phyloP scores from a whole-genome alignment of 2,888 invertebrate genomes.

The Salticus scenicus region DNA sequence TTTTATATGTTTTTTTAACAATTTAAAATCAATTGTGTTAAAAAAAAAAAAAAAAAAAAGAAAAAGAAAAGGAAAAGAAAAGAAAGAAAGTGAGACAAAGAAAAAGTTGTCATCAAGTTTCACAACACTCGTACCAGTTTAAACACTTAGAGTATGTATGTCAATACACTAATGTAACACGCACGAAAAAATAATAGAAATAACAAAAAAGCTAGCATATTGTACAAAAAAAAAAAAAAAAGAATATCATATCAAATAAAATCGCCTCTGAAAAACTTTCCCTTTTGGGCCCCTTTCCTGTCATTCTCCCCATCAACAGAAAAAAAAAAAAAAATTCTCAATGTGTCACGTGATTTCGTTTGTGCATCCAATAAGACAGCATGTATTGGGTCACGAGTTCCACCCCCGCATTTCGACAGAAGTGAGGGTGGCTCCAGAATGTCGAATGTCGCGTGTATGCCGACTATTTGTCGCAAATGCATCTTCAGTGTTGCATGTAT shows the following conservation, averaged over 20 bases:
- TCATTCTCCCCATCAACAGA: constrained; percentile 18
- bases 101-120: constrained; percentile 32
- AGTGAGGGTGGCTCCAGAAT: constrained; percentile 58
- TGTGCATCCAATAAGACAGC: constrained; percentile 33
- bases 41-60: no score
- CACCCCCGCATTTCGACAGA: constrained; percentile 47
- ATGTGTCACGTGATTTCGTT: constrained; percentile 56
- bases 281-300: constrained; percentile 65
- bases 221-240: constrained; percentile 27
- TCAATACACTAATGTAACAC: constrained; percentile 60
- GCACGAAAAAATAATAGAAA: constrained; percentile 24
- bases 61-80: no score
- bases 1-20: no score
- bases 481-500: constrained; percentile 38
- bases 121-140: constrained; percentile 40
- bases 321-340: constrained; percentile 17
- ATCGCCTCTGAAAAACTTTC: constrained; percentile 15
- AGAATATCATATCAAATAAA: constrained; percentile 6
- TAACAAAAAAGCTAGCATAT: constrained; percentile 33
- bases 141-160: constrained; percentile 58
- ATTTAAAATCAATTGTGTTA: no score
- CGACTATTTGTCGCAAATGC: constrained; percentile 63
- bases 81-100: not conserved
- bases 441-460: constrained; percentile 63
- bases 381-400: constrained; percentile 30